These are phyloP conservation scores for Bos javanicus DNA, from an alignment of 2,113 vertebrate genomes.

Conservation along the genomic window DNA sequence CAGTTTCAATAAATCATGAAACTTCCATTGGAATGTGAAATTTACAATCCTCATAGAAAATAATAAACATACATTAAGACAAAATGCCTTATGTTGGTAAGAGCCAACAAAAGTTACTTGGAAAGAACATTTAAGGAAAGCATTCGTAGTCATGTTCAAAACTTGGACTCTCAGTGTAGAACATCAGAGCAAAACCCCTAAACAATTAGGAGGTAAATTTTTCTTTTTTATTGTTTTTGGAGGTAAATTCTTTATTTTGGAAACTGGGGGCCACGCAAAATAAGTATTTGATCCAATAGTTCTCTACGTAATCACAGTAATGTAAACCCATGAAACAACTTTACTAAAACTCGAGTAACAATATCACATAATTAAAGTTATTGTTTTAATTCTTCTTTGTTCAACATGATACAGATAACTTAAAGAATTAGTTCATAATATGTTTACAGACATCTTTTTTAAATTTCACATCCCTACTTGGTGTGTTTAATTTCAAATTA, in stretches of 20 bases:
- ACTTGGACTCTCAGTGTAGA: not conserved
- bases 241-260: constrained; percentile 6
- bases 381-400: not conserved
- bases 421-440: constrained; percentile 11
- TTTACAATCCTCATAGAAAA: not conserved
- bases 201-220: not conserved
- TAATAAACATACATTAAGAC: not conserved
- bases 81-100: not conserved
- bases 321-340: not conserved
- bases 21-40: not conserved
- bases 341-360: not conserved
- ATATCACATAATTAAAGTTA: not conserved
- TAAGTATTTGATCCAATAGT: not conserved
- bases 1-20: not conserved
- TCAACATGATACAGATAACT: not conserved
- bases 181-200: not conserved
- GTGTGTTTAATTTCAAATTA: constrained; percentile 11
- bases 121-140: not conserved
- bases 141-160: not conserved
- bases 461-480: constrained; percentile 17
- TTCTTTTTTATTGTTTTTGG: not conserved
- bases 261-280: not conserved
- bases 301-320: not conserved
- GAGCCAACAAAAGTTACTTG: not conserved
- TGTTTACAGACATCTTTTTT: not conserved